phyloP scores from a whole-genome alignment of 2,113 vertebrate species.

The Corythaixoides concolor region DNA sequence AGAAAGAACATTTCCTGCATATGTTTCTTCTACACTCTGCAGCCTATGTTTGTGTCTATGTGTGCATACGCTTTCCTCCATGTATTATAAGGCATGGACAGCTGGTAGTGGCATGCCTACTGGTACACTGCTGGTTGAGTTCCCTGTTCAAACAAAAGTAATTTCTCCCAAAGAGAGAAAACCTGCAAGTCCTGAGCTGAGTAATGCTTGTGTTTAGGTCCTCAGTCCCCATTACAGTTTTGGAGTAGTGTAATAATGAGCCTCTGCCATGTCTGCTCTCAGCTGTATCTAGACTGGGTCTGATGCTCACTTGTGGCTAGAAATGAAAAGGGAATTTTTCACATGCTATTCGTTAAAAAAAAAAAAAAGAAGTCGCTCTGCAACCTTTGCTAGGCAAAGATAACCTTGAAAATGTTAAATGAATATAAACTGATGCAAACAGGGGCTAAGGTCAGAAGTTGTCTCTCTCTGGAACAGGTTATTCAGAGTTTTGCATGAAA shows the following conservation, averaged over 20 bases:
- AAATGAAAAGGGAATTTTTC: neutral
- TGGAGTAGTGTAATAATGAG: neutral
- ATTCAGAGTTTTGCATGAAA: neutral
- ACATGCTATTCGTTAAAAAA: neutral
- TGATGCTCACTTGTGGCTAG: neutral
- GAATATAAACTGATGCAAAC: neutral
- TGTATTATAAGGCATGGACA: neutral
- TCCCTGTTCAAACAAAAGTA: neutral
- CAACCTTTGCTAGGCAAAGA: neutral
- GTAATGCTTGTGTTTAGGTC: neutral
- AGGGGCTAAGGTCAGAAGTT: neutral
- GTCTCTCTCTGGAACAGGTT: neutral
- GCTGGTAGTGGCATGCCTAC: neutral
- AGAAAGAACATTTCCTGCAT: neutral
- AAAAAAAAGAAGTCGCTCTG: neutral
- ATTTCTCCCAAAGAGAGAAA: neutral
- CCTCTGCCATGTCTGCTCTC: neutral
- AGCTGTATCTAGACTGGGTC: neutral
- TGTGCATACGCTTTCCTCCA: neutral
- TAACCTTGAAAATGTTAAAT: slow-evolving; percentile 38
- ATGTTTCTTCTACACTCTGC: neutral
- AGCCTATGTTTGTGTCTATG: neutral
- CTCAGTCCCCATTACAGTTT: neutral
- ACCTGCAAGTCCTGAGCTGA: neutral
- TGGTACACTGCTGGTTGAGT: neutral